These are phyloP conservation scores for Acanthiza pusilla DNA, from an alignment of 2,797 vertebrate species.

Conservation along the genomic window DNA sequence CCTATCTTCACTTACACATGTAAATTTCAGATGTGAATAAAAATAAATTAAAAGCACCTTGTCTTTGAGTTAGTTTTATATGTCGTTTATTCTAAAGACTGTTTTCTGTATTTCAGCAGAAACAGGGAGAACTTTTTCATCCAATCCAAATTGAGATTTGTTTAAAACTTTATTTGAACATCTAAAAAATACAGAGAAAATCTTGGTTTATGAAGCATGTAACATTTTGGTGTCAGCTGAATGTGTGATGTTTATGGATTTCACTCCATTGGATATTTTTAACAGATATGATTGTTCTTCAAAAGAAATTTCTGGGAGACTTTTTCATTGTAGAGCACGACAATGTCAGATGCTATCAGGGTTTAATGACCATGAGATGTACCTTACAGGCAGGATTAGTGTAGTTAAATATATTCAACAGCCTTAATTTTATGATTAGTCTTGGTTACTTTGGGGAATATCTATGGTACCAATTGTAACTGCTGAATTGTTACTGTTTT, in stretches of 20 bases:
- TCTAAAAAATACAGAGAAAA: not conserved
- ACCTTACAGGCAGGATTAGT: not conserved
- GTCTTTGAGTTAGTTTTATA: not conserved
- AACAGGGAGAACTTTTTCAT: not conserved
- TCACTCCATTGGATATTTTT: not conserved
- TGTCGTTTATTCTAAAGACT: not conserved
- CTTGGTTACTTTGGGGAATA: not conserved
- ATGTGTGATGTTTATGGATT: not conserved
- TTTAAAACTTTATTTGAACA: not conserved
- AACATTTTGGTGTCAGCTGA: not conserved
- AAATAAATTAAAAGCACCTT: not conserved
- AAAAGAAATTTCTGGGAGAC: not conserved
- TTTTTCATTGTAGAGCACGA: not conserved
- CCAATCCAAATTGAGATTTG: not conserved
- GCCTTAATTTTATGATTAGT: not conserved
- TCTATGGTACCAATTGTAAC: not conserved
- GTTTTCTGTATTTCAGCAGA: not conserved
- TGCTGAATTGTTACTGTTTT: not conserved
- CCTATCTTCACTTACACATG: not conserved
- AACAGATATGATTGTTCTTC: not conserved
- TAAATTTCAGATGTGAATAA: not conserved
- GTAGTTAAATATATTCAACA: not conserved
- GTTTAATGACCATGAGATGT: not conserved
- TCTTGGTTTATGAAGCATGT: rapidly evolving
- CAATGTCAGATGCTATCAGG: not conserved